Evolutionary conservation across 2,888 invertebrate genomes (phyloP).

Genomic region (Marronus borbonicus): DNA sequence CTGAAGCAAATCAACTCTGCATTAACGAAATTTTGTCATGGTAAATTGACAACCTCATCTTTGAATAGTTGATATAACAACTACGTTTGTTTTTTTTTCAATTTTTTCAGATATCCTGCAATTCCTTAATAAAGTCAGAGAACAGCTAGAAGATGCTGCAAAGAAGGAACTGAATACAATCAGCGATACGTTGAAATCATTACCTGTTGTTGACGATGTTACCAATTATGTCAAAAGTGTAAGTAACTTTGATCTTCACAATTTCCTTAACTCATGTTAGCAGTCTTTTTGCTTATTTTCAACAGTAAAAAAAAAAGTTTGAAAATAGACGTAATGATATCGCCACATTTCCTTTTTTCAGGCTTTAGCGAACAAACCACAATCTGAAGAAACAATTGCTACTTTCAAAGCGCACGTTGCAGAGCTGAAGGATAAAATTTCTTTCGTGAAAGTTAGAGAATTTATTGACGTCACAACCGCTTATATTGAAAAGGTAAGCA

Average conservation of each 20-base stretch:
- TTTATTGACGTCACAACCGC: constrained; percentile 75
- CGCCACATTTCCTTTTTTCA: neutral
- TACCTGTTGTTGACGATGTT: constrained; percentile 72
- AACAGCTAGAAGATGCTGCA: constrained; percentile 69
- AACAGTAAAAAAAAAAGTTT: too few relatives aligned
- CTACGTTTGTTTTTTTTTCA: too few relatives aligned
- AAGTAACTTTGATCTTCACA: constrained; percentile 33
- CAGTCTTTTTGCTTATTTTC: too few relatives aligned
- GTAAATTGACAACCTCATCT: constrained; percentile 61
- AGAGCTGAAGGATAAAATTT: constrained; percentile 74
- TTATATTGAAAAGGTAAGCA: constrained; percentile 77
- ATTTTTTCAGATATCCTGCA: constrained; percentile 67
- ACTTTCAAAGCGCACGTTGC: constrained; percentile 74
- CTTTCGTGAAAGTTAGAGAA: constrained; percentile 77
- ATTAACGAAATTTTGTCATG: constrained; percentile 73
- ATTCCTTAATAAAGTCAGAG: constrained; percentile 67
- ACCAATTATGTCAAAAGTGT: constrained; percentile 70
- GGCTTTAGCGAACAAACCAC: constrained; percentile 19
- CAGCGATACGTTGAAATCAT: constrained; percentile 72
- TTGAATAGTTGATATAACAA: neutral
- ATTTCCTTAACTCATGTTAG: too few relatives aligned
- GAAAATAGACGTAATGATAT: too few relatives aligned
- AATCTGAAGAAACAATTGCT: constrained; percentile 74
- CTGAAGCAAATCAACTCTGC: constrained; percentile 75
- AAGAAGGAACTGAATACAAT: constrained; percentile 69